Evolutionary conservation across 2,888 invertebrate species (phyloP).

Genomic region (Oegoconia quadripuncta): DNA sequence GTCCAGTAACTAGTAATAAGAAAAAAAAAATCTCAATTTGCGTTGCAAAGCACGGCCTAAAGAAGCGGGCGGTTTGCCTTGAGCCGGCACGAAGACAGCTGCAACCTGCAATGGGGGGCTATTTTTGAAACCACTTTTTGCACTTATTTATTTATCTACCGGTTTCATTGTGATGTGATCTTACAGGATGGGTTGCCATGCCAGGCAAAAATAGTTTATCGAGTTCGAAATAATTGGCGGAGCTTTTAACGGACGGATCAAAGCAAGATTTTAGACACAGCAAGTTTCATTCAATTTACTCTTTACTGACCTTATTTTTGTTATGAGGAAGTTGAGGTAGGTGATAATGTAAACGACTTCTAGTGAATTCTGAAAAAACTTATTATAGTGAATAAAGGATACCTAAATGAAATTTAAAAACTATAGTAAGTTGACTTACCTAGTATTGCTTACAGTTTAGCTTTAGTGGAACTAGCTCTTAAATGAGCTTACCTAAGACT

Average conservation of each 20-base stretch:
- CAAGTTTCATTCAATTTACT: too few relatives aligned
- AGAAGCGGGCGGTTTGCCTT: slow-evolving; percentile 67
- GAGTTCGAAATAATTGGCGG: slow-evolving; percentile 1
- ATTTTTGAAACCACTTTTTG: slow-evolving; percentile 64
- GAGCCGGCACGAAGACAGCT: slow-evolving; percentile 59
- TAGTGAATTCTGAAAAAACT: too few relatives aligned
- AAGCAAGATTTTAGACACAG: neutral
- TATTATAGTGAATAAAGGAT: too few relatives aligned
- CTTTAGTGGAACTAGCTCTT: too few relatives aligned
- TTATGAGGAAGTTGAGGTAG: too few relatives aligned
- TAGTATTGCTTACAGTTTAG: too few relatives aligned
- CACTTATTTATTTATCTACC: slow-evolving; percentile 51
- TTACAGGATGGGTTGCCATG: slow-evolving; percentile 6
- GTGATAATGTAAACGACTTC: too few relatives aligned
- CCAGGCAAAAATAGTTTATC: slow-evolving; percentile 4
- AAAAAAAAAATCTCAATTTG: slow-evolving; percentile 50
- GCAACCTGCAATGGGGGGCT: slow-evolving; percentile 53
- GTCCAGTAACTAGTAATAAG: slow-evolving; percentile 27
- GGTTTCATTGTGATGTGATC: slow-evolving; percentile 47
- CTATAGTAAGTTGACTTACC: neutral
- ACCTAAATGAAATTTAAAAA: too few relatives aligned
- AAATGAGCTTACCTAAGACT: too few relatives aligned
- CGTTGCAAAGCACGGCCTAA: slow-evolving; percentile 45
- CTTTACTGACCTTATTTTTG: too few relatives aligned
- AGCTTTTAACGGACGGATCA: neutral